Conservation (phyloP, 2,888 invertebrate species). For the Ganaspis brasiliensis region DNA sequence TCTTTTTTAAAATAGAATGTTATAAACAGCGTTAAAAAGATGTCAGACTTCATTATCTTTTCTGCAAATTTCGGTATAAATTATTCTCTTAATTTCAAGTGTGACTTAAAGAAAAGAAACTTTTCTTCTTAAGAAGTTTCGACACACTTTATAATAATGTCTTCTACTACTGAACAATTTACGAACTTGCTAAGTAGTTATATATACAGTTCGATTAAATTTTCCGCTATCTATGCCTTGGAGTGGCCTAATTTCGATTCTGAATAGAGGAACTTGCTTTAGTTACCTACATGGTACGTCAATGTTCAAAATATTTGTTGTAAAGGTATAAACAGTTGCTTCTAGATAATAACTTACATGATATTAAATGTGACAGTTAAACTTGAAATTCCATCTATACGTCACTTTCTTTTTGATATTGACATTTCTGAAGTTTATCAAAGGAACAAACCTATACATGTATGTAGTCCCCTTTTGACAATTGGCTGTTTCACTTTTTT, state of each 20-base stretch:
- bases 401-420: not conserved
- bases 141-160: not conserved
- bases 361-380: not conserved
- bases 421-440: not conserved
- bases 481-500: too few relatives aligned
- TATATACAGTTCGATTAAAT: constrained; percentile 26
- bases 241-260: constrained; percentile 2
- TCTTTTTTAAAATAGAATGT: too few relatives aligned
- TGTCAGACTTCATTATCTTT: too few relatives aligned
- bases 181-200: not conserved
- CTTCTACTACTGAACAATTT: constrained; percentile 7
- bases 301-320: not conserved
- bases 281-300: not conserved
- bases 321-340: not conserved
- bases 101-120: not conserved
- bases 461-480: too few relatives aligned
- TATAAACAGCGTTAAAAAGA: too few relatives aligned
- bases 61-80: too few relatives aligned
- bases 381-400: not conserved
- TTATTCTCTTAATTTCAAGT: too few relatives aligned
- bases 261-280: not conserved
- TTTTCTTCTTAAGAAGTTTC: not conserved
- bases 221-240: constrained; percentile 5
- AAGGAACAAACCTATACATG: too few relatives aligned
- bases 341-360: not conserved